A percentile compares a stretch with the other conserved stretches of the same genome.
Conservation (phyloP, 2,888 invertebrate genomes). For the Eumerus sabulonum region DNA sequence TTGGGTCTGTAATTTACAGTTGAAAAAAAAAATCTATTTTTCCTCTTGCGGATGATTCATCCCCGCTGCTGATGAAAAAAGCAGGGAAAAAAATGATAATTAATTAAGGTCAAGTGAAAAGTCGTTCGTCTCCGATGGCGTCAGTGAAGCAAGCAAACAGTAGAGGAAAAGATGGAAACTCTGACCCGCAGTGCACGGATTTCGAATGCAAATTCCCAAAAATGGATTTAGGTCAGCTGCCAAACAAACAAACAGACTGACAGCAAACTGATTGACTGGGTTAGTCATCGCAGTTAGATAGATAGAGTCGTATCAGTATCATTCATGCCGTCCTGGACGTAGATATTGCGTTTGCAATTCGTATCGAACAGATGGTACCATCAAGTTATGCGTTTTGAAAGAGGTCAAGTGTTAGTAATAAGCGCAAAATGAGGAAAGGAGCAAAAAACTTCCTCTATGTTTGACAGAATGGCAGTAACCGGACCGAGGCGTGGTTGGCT, state of each 20-base stretch:
- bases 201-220: conserved; percentile 23
- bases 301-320: background rate
- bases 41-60: background rate
- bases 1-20: conserved; percentile 12
- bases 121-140: conserved; percentile 22
- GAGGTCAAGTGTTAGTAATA: too few species aligned
- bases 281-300: background rate
- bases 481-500: too few species aligned
- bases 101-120: conserved; percentile 43
- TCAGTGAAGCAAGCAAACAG: conserved; percentile 1
- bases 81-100: conserved; percentile 14
- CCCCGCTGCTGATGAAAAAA: background rate
- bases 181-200: conserved; percentile 9
- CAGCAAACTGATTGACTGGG: conserved; percentile 27
- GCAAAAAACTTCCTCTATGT: too few species aligned
- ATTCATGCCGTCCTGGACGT: background rate
- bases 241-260: conserved; percentile 21
- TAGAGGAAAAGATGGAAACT: conserved; percentile 10
- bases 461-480: too few species aligned
- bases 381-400: too few species aligned
- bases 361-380: conserved; percentile 5
- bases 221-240: conserved; percentile 37
- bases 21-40: conserved; percentile 7
- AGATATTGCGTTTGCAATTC: conserved; percentile 4
- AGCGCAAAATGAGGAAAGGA: too few species aligned